Evolutionary conservation across 2,888 invertebrate species (phyloP), one percentile per base, ranked within the genome.

Genomic region (Pomacea canaliculata): DNA sequence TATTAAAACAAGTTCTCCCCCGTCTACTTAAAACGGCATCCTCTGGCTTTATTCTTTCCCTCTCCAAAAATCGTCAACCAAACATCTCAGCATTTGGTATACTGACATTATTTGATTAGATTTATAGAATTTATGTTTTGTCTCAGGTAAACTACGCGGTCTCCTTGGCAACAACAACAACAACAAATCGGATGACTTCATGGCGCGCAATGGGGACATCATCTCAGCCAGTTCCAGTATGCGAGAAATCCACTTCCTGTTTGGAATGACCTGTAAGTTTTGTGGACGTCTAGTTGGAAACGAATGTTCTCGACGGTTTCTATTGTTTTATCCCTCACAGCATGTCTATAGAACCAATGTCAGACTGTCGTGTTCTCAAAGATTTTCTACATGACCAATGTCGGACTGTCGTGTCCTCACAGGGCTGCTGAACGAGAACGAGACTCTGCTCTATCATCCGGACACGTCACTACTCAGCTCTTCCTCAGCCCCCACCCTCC

Each of bases 251-350:
- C 87, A 88, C 80, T 84, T 83, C 69, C 70, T 78, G 13, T 88
- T 88, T 81, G 88, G 88, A 59, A 81, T 86, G 84, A 82, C 86
- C 23, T 88, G 88, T 88, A 83, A 85, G 88, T 84, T 49, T 56
- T 13, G 56, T 19, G n/a, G 49, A 12, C 3, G 9, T 18, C 19
- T 19, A 18, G 2, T 7, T 67, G n/a, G 37, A 37, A 37, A 3
- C 37, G 37, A 5, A 5, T 37, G 37, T 37, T 37, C 37, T 37
- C 5, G 37, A 37, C 37, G 37, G 37, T 37, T 37, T 37, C 37
- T 37, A 37, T 37, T 37, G 37, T 1, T 37, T 23, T 23, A 0
- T 23, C 1, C 51, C 51, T 16, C 51, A 16, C 51, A 10, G 16
- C 12, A 16, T 16, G 51, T 56, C 16, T 10, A 4, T 56, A 56